A percentile compares a stretch with the other conserved stretches of the same genome.
phyloP scores from a whole-genome alignment of 23 tunicate genomes.

The Trididemnum nubilum region DNA sequence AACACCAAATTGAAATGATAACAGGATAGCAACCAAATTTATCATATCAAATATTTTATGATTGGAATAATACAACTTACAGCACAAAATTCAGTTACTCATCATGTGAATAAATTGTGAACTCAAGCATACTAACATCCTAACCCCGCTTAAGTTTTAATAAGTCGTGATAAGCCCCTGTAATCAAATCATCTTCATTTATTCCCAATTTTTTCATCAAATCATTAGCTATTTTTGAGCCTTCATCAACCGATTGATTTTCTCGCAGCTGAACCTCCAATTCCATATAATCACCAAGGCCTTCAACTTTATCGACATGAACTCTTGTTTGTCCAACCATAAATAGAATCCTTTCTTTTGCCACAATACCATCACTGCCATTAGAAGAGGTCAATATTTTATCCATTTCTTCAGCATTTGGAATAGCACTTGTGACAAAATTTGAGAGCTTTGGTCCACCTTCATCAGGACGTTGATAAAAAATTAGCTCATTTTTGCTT shows the following conservation, averaged over 20 bases:
- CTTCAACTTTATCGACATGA: constrained; percentile 77
- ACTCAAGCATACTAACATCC: no score
- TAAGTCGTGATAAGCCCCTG: constrained; percentile 81
- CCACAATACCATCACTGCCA: constrained; percentile 69
- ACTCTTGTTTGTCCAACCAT: constrained; percentile 84
- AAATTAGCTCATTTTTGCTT: constrained; percentile 45
- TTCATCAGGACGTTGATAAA: constrained; percentile 69
- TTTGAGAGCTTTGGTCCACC: constrained; percentile 83
- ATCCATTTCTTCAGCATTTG: constrained; percentile 47
- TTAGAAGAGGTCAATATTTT: constrained; percentile 23
- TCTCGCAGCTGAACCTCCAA: constrained; percentile 49
- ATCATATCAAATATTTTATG: no score
- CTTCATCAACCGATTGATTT: constrained; percentile 66
- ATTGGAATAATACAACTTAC: no score
- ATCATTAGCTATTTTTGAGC: constrained; percentile 66
- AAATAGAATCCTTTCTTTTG: constrained; percentile 61
- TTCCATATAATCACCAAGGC: constrained; percentile 86
- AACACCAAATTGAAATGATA: no score
- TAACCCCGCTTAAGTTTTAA: constrained; percentile 1
- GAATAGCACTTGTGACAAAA: constrained; percentile 35
- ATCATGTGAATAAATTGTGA: no score
- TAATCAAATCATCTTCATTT: constrained; percentile 42
- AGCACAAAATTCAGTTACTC: no score
- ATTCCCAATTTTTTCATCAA: constrained; percentile 66
- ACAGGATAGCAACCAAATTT: no score